Conservation (phyloP, 2,888 invertebrate genomes). For the Odontothrips loti region DNA sequence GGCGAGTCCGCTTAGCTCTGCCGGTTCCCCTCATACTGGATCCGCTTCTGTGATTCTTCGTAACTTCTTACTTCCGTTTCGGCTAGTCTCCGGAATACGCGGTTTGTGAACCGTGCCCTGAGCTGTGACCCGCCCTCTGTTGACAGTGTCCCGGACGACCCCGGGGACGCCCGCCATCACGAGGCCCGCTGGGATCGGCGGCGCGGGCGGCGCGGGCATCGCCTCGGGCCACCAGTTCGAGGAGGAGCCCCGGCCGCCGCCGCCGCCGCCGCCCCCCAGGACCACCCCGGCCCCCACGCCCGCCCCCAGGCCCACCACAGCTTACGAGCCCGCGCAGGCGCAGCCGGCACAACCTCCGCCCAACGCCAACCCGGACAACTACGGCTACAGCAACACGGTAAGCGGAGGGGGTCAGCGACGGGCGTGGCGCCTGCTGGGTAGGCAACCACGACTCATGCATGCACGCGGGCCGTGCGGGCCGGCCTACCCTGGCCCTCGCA, state of each 20-base stretch:
- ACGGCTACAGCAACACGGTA: not conserved
- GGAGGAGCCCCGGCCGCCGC: not conserved
- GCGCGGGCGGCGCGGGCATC: not conserved
- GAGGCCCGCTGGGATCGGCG: not conserved
- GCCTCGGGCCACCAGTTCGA: not conserved
- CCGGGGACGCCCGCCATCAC: not conserved
- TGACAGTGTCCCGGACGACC: not conserved
- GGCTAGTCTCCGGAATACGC: too few relatives aligned
- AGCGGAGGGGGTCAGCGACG: not conserved
- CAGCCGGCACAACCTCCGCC: not conserved
- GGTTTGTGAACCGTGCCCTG: too few relatives aligned
- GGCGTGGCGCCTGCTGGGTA: not conserved
- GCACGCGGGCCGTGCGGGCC: not conserved
- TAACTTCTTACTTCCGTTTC: too few relatives aligned
- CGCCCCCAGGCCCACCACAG: not conserved
- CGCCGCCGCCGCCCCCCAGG: not conserved
- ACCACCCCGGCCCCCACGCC: not conserved
- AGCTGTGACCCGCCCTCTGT: slow-evolving; percentile 31
- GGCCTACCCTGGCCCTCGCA: not conserved
- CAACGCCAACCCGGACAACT: slow-evolving; percentile 1
- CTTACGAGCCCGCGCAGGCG: not conserved
- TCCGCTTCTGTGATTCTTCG: too few relatives aligned
- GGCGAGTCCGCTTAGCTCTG: too few relatives aligned
- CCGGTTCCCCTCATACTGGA: too few relatives aligned
- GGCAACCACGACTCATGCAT: too few relatives aligned